Percentiles rank a stretch among this genome's conserved stretches.
Conservation (phyloP, 2,888 invertebrate genomes). For the Chymomyza procnemis region DNA sequence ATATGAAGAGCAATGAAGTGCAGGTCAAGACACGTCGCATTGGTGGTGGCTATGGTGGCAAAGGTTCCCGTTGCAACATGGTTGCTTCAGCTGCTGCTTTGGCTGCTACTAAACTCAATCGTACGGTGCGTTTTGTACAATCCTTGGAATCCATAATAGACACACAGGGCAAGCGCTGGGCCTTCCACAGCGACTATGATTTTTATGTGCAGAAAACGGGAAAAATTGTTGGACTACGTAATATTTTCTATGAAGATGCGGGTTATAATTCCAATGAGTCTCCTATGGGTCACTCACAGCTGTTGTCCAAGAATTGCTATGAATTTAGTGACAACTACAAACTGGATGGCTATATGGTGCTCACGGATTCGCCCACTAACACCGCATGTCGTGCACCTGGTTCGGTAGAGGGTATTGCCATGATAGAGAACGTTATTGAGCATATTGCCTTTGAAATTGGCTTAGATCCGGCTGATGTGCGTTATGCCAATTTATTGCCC, state of each 20-base stretch:
- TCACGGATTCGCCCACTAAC: slow-evolving; percentile 84
- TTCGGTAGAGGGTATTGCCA: slow-evolving; percentile 82
- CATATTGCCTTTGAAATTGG: slow-evolving; percentile 81
- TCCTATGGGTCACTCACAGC: slow-evolving; percentile 67
- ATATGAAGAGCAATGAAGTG: slow-evolving; percentile 83
- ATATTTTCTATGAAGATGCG: slow-evolving; percentile 80
- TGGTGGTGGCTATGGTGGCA: slow-evolving; percentile 90
- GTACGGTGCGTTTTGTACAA: slow-evolving; percentile 86
- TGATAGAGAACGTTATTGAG: slow-evolving; percentile 83
- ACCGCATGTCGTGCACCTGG: slow-evolving; percentile 84
- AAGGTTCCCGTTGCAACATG: slow-evolving; percentile 82
- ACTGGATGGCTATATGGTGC: slow-evolving; percentile 83
- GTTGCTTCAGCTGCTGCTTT: slow-evolving; percentile 84
- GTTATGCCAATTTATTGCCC: slow-evolving; percentile 80
- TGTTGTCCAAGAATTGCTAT: slow-evolving; percentile 82
- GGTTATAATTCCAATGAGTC: slow-evolving; percentile 81
- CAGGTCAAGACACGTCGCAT: slow-evolving; percentile 85
- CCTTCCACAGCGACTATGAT: slow-evolving; percentile 83
- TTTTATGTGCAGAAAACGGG: slow-evolving; percentile 83
- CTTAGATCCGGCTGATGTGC: slow-evolving; percentile 82
- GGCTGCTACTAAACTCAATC: slow-evolving; percentile 81
- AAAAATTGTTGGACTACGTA: slow-evolving; percentile 83
- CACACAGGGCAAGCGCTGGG: slow-evolving; percentile 83
- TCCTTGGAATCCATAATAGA: slow-evolving; percentile 86
- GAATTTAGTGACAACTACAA: slow-evolving; percentile 83